Evolutionary conservation across 2,888 invertebrate genomes (phyloP).

Genomic region (Euphydryas editha): DNA sequence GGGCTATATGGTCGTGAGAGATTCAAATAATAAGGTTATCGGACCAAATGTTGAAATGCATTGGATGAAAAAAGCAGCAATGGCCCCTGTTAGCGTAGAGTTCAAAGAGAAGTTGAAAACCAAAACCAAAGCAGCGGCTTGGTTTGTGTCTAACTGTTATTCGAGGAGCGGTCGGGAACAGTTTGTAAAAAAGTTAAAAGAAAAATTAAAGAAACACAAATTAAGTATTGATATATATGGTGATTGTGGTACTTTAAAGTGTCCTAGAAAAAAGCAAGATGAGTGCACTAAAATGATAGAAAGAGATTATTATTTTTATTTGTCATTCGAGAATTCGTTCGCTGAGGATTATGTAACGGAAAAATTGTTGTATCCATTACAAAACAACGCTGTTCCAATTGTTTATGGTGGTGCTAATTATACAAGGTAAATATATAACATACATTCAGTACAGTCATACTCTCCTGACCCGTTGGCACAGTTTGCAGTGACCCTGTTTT

Average conservation of each 20-base stretch:
- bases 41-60: conserved; percentile 62
- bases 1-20: conserved; percentile 64
- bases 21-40: conserved; percentile 52
- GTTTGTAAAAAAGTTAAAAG: conserved; percentile 48
- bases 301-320: conserved; percentile 62
- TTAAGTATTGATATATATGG: conserved; percentile 59
- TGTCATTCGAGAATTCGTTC: conserved; percentile 65
- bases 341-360: conserved; percentile 64
- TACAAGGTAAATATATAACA: conserved; percentile 50
- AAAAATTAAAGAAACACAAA: conserved; percentile 47
- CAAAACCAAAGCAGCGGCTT: conserved; percentile 60
- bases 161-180: conserved; percentile 49
- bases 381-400: conserved; percentile 84
- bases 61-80: conserved; percentile 57
- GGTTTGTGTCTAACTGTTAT: conserved; percentile 63
- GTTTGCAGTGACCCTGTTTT: too few relatives aligned
- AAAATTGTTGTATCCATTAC: conserved; percentile 57
- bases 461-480: too few relatives aligned
- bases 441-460: too few relatives aligned
- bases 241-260: conserved; percentile 52
- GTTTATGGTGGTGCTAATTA: conserved; percentile 85
- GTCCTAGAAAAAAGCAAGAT: conserved; percentile 45
- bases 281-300: conserved; percentile 53
- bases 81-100: conserved; percentile 52
- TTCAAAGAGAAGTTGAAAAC: conserved; percentile 49